Evolutionary conservation across 2,888 invertebrate genomes (phyloP), one percentile per base, ranked within the genome.

Genomic region (Cyaniris semiargus): DNA sequence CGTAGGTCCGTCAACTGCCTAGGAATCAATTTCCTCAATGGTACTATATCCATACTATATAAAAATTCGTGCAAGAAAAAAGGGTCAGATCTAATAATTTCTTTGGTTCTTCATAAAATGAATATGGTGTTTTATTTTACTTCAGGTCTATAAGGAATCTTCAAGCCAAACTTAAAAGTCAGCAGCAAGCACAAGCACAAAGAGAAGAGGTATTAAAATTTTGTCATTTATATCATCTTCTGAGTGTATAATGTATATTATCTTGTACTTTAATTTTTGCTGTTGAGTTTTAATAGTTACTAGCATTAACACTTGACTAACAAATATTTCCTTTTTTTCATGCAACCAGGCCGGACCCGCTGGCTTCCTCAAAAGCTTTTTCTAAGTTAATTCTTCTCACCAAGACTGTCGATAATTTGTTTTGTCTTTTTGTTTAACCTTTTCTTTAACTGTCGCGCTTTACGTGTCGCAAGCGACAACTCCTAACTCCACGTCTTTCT

Each of bases 351-450:
- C 97, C 95, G 97, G 97, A 94, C 97, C 98, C 91, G 97, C 97
- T 94, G 97, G 97, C 95, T 98, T 98, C 96, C 96, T 98, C 94
- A 98, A 98, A 96, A 97, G 97, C 96, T 97, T 98, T 95, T 98
- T 98, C 96, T 98, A 97, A 97, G 89, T 92, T 92, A 90, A 86
- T 88, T 88, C 90, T 91, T 89, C 89, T 90, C 93, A 92, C 90
- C 92, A 93, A 93, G 94, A 93, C 94, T 93, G 93, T 91, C 91
- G 84, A 91, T 91, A 81, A 85, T 91, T 93, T 89, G 84, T 90
- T 91, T 92, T 90, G 88, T 90, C 88, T 88, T 90, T 89, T 87
- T 81, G 81, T 82, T 80, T 83, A 60, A 79, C 81, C 80, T 86
- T 90, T 88, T 87, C 86, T 90, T 90, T 90, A 84, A 89, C 86